Base-by-base conservation (phyloP, 2,888 invertebrate genomes). In the Noctua janthina region DNA sequence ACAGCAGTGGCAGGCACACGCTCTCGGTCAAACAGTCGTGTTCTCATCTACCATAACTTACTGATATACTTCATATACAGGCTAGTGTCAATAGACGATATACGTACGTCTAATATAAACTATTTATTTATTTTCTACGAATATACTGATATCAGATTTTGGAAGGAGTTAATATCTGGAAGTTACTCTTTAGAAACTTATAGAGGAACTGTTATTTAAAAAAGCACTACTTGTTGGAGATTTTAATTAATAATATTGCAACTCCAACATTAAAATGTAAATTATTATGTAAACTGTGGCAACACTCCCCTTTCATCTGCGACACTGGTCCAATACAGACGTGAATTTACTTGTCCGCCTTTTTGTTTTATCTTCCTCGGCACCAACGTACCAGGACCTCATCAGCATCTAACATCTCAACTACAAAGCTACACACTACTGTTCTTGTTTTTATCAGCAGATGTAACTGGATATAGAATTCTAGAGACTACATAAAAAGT, bases 21-120 rank as follows among this genome's bases (percentile, higher is more conserved):
- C 59, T 56, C 67, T 51, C 64, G 56, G 67, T 13, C 80, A 71
- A 81, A 74, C 78, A 56, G 39, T 78, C 73, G 78, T 78, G 79
- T 87, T 81, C 59, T n/a, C 59, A 69, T 78, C 79, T 79, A 84
- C 81, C 78, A 75, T 66, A 74, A 76, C 56, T 56, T 29, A 29
- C 62, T 56, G 49, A 62, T 73, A 67, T 43, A 35, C 17, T 54
- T 51, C 5, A 29, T 43, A 35, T 23, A 81, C 13, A 20, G 15
- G 13, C 13, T 15, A 74, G 51, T 74, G 66, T 74, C 51, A 76
- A 66, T 70, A 73, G 17, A 29, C 39, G 20, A 71, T 35, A 72
- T 43, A 23, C 39, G 23, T 39, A 66, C 39, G 20, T 23, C 39
- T 67, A 39, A 6, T 13, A 23, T 43, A 39, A 66, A 39, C 66